Percentiles rank a stretch among this genome's conserved stretches.
Evolutionary conservation across 2,888 invertebrate genomes (phyloP).

Genomic region (Lithophane semibrunnea): DNA sequence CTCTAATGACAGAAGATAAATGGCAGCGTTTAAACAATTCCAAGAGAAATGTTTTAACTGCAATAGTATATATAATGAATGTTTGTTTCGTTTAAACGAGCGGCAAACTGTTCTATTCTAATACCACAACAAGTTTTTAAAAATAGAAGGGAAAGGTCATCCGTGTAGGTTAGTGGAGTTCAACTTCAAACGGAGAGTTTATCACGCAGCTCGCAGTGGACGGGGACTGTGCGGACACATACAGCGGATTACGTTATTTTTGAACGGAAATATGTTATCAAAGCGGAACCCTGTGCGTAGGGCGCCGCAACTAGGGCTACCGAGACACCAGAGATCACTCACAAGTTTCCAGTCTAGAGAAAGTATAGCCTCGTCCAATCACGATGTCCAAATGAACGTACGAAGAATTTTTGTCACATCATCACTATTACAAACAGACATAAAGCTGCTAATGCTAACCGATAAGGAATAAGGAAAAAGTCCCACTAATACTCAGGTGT

Average conservation of each 20-base stretch:
- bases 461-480: slow-evolving; percentile 21
- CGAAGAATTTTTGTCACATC: not conserved
- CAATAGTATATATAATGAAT: slow-evolving; percentile 45
- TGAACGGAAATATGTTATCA: slow-evolving; percentile 22
- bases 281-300: not conserved
- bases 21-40: slow-evolving; percentile 42
- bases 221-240: not conserved
- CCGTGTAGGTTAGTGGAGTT: slow-evolving; percentile 34
- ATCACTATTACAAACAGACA: slow-evolving; percentile 1
- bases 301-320: slow-evolving; percentile 6
- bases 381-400: not conserved
- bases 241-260: slow-evolving; percentile 3
- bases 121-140: slow-evolving; percentile 48
- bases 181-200: slow-evolving; percentile 30
- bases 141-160: slow-evolving; percentile 54
- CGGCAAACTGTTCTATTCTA: slow-evolving; percentile 48
- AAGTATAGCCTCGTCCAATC: not conserved
- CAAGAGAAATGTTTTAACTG: slow-evolving; percentile 39
- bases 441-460: not conserved
- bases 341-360: not conserved
- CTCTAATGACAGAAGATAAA: slow-evolving; percentile 49
- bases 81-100: slow-evolving; percentile 51
- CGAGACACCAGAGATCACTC: not conserved
- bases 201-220: not conserved
- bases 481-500: not conserved